Evolutionary conservation across 2,113 vertebrate species (phyloP), one percentile per base, ranked within the genome.

Genomic region (Spea bombifrons): DNA sequence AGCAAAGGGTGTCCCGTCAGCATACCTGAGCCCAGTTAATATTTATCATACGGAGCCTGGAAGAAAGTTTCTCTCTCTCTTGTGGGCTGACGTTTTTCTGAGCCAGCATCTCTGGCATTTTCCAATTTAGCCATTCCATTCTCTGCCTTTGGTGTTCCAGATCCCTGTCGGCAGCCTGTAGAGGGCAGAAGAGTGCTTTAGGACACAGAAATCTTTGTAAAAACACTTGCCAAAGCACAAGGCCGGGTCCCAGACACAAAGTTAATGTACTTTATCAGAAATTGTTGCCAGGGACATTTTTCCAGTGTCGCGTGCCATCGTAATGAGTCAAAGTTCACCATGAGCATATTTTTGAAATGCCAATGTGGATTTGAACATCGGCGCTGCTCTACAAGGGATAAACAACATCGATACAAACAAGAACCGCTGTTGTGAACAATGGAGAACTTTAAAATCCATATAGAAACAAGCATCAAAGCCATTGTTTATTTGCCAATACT

Each of bases 101-200:
- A 82, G 92, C 86, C 81, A 98, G 86, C 61, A 97, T 86, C 73
- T 94, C 94, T 71, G 93, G 81, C 65, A 92, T 94, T 5, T 88
- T 89, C 83, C 92, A 93, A 84, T 96, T 99, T 71, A 98, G 82
- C 96, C 95, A 97, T 30, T 90, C 90, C 10, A 97, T 88, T 15
- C 88, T 93, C 59, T 94, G 92, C 44, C 90, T 92, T 79, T 96
- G 91, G 0, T 76, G 9, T 10, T 95, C 94, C 90, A 95, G 91
- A 73, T 98, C 92, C 68, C 91, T 88, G 8, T 84, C 89, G 59
- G 97, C 84, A 4, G 89, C 88, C 96, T 99, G 80, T 65, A 85
- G 69, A 0, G 5, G 17, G 80, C 7, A 86, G 50, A 81, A 82
- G 3, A 82, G 13, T 76, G 8, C 13, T 67, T 43, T 4, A 43